Conservation (phyloP, 2,113 vertebrate species). For the Alligator sinensis region DNA sequence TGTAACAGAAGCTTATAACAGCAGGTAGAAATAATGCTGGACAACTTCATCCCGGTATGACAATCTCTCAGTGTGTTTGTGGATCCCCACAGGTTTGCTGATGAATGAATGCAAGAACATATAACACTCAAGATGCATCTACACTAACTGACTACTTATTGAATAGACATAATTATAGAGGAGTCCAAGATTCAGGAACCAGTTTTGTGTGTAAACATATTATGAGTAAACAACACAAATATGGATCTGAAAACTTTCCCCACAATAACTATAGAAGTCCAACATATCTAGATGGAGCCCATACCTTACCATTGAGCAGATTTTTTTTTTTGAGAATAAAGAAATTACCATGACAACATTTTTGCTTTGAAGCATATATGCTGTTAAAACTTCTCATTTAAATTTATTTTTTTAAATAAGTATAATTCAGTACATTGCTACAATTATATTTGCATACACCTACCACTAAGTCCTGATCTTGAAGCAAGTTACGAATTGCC, state of each 20-base stretch:
- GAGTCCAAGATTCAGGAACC: no score
- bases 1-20: not conserved
- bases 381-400: not conserved
- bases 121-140: not conserved
- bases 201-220: not conserved
- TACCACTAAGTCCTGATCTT: constrained; percentile 97
- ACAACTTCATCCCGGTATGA: not conserved
- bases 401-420: not conserved
- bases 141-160: not conserved
- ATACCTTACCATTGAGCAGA: not conserved
- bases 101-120: not conserved
- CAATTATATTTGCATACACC: constrained; percentile 54
- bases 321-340: not conserved
- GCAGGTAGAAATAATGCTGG: not conserved
- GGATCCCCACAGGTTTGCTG: not conserved
- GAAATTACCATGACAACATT: not conserved
- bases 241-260: not conserved
- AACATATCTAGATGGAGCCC: not conserved
- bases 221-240: not conserved
- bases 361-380: not conserved
- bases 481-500: constrained; percentile 92
- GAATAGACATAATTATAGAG: not conserved
- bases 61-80: not conserved
- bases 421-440: not conserved
- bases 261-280: not conserved